These are phyloP conservation scores for Pelodiscus sinensis DNA, from an alignment of 2,113 vertebrate genomes.

Conservation along the genomic window DNA sequence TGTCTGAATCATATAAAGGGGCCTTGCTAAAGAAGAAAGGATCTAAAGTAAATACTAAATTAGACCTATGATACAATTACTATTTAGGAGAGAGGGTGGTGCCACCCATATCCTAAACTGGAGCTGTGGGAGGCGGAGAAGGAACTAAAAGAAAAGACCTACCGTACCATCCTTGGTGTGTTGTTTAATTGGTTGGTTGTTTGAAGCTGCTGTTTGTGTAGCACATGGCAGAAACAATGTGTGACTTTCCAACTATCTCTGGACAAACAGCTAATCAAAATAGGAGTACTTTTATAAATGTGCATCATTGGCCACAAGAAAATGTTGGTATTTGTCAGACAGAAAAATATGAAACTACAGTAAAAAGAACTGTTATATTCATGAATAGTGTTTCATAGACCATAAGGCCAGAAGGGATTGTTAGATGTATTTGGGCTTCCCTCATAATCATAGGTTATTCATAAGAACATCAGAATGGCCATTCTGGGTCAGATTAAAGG, in stretches of 20 bases:
- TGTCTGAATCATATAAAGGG: background rate
- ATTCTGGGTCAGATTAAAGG: too few relatives aligned
- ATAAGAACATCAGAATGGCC: too few relatives aligned
- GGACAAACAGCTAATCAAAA: background rate
- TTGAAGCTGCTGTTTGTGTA: background rate
- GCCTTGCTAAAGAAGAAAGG: background rate
- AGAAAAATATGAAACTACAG: background rate
- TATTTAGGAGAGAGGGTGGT: background rate
- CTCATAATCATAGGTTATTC: background rate
- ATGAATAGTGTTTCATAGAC: background rate
- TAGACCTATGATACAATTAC: background rate
- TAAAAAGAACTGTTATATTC: background rate
- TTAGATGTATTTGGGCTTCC: background rate
- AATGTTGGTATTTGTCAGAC: background rate
- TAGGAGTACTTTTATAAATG: background rate
- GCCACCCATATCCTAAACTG: background rate
- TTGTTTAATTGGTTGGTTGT: too few relatives aligned
- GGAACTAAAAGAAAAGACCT: background rate
- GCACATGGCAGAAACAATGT: background rate
- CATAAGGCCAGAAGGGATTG: background rate
- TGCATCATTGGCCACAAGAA: background rate
- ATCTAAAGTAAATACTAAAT: background rate
- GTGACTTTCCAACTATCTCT: background rate
- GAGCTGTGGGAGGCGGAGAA: accelerated
- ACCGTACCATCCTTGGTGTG: background rate